Evolutionary conservation across 1,140 invertebrate genomes (phyloP).

Genomic region (Pseudomyrmex cubaensis): DNA sequence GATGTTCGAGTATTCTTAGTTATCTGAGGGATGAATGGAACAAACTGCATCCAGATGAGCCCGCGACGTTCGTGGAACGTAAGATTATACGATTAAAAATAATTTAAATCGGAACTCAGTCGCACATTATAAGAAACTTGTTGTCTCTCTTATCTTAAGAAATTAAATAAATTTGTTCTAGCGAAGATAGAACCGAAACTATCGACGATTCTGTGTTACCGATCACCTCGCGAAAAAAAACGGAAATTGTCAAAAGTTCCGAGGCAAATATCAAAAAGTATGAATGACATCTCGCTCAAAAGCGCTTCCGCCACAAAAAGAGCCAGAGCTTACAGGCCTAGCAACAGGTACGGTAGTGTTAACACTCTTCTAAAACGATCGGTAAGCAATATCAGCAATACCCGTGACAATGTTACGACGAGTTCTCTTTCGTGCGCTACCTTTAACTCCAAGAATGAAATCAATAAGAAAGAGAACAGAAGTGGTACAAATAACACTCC

Average conservation of each 20-base stretch:
- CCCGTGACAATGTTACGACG: neutral
- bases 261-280: neutral
- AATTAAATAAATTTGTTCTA: constrained; percentile 51
- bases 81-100: constrained; percentile 17
- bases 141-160: too few relatives aligned
- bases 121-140: too few relatives aligned
- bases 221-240: constrained; percentile 55
- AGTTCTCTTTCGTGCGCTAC: constrained; percentile 6
- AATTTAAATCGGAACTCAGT: too few relatives aligned
- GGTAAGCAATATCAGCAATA: constrained; percentile 25
- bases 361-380: constrained; percentile 14
- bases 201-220: constrained; percentile 77
- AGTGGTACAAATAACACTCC: neutral
- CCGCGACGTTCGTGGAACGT: constrained; percentile 60
- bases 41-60: constrained; percentile 74
- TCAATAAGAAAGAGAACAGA: neutral
- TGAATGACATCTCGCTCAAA: constrained; percentile 32
- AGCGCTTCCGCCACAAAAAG: constrained; percentile 65
- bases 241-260: constrained; percentile 12
- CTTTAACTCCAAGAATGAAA: neutral
- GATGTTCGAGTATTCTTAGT: constrained; percentile 81
- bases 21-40: constrained; percentile 85
- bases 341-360: constrained; percentile 74
- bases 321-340: constrained; percentile 75
- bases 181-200: constrained; percentile 72